A percentile compares a stretch with the other conserved stretches of the same genome.
Conservation (phyloP, 2,888 invertebrate species). For the Venusia cambrica region DNA sequence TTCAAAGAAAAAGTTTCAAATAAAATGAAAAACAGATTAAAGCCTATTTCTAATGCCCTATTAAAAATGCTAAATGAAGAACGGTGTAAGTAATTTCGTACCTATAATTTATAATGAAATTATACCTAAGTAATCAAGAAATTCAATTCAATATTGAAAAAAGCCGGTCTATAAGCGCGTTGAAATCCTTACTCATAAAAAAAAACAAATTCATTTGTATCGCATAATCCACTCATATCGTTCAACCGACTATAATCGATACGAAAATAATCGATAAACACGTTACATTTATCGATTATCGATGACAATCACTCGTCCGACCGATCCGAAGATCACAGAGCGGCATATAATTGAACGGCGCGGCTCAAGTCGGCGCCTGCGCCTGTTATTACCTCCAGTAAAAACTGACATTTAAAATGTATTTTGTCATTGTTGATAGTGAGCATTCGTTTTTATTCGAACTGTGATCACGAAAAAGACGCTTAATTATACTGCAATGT, state of each 20-base stretch:
- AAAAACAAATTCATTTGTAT: no score
- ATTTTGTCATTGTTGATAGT: constrained; percentile 30
- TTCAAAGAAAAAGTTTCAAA: no score
- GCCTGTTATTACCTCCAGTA: constrained; percentile 50
- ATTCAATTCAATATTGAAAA: no score
- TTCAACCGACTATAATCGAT: neutral
- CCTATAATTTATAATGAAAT: no score
- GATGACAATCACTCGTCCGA: constrained; percentile 36
- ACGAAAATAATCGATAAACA: constrained; percentile 43
- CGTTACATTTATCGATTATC: constrained; percentile 31
- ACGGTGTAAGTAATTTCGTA: no score
- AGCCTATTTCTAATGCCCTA: no score
- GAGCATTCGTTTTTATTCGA: neutral
- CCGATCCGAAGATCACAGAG: constrained; percentile 68
- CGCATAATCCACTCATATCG: constrained; percentile 9
- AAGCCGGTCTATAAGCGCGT: neutral
- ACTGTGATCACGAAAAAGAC: no score
- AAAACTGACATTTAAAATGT: constrained; percentile 24
- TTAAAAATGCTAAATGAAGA: no score
- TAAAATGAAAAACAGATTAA: no score
- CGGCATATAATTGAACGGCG: constrained; percentile 55
- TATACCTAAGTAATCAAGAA: no score
- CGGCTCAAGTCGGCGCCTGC: constrained; percentile 32
- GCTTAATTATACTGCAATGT: no score
- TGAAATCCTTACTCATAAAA: no score